Evolutionary conservation across 2,888 invertebrate genomes (phyloP).

Genomic region (Eulithis prunata): DNA sequence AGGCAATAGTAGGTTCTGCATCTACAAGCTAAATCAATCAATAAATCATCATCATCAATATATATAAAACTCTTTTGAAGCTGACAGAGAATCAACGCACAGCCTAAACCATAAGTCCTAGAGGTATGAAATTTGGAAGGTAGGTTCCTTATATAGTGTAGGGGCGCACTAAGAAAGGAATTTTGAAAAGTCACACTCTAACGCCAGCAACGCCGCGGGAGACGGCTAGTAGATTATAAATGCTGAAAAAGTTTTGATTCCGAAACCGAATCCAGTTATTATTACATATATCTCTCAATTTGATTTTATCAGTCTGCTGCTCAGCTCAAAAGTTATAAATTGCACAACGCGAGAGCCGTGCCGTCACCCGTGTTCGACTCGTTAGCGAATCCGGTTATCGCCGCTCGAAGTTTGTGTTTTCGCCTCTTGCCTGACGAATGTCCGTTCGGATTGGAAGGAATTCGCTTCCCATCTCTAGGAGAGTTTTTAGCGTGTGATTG

Average conservation of each 20-base stretch:
- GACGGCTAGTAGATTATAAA: too few relatives aligned
- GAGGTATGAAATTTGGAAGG: too few relatives aligned
- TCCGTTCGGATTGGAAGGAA: conserved; percentile 41
- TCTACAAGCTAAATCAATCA: too few relatives aligned
- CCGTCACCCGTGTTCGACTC: conserved; percentile 64
- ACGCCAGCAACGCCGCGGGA: too few relatives aligned
- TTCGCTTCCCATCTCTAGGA: conserved; percentile 12
- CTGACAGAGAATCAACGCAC: too few relatives aligned
- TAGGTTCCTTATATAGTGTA: too few relatives aligned
- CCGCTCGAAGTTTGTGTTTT: conserved; percentile 72
- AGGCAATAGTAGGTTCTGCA: too few relatives aligned
- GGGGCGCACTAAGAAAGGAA: too few relatives aligned
- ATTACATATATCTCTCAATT: conserved; percentile 19
- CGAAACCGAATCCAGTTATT: background rate
- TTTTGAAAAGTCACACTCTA: too few relatives aligned
- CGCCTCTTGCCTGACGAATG: conserved; percentile 66
- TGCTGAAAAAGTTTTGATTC: background rate
- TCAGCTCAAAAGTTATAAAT: conserved; percentile 43
- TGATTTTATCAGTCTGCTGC: conserved; percentile 30
- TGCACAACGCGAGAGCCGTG: conserved; percentile 43
- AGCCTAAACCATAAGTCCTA: too few relatives aligned
- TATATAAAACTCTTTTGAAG: too few relatives aligned
- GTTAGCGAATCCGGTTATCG: conserved; percentile 77
- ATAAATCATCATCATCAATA: too few relatives aligned
- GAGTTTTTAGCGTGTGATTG: conserved; percentile 18